Conservation (phyloP, 2,797 vertebrate species). For the Gymnoscopelus microlampas region DNA sequence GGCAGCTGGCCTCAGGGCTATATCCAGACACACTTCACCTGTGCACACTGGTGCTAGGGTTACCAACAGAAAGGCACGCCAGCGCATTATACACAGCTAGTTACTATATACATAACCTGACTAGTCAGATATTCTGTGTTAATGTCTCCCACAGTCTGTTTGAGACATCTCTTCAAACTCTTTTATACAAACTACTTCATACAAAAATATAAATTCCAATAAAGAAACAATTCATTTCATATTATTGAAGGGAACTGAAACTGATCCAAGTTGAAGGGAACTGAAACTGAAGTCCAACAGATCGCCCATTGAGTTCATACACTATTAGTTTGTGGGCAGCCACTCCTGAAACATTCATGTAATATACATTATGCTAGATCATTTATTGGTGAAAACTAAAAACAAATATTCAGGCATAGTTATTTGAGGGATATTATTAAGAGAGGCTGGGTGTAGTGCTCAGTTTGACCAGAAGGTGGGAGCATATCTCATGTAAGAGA, state of each 20-base stretch:
- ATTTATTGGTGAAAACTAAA: constrained; percentile 8
- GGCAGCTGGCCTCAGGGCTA: constrained; percentile 64
- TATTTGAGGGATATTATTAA: background rate
- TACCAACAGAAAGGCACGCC: constrained; percentile 28
- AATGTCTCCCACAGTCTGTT: background rate
- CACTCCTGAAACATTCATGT: too few relatives aligned
- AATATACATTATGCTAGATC: background rate
- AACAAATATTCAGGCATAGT: background rate
- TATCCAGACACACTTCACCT: constrained; percentile 55
- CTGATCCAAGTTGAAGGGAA: background rate
- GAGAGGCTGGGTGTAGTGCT: constrained; percentile 29
- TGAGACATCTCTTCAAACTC: background rate
- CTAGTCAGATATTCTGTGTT: constrained; percentile 2
- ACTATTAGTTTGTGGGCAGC: too few relatives aligned
- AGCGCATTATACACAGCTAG: constrained; percentile 3
- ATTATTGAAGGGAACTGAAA: background rate
- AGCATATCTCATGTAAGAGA: constrained; percentile 3
- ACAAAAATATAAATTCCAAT: background rate
- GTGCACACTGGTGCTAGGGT: constrained; percentile 39
- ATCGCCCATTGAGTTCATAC: background rate
- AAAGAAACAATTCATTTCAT: constrained; percentile 6
- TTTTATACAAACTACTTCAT: constrained; percentile 7
- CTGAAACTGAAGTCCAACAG: background rate
- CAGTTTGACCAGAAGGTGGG: constrained; percentile 27
- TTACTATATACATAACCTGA: constrained; percentile 1